phyloP scores from a whole-genome alignment of 2,797 vertebrate genomes.

The Pempheris klunzingeri region DNA sequence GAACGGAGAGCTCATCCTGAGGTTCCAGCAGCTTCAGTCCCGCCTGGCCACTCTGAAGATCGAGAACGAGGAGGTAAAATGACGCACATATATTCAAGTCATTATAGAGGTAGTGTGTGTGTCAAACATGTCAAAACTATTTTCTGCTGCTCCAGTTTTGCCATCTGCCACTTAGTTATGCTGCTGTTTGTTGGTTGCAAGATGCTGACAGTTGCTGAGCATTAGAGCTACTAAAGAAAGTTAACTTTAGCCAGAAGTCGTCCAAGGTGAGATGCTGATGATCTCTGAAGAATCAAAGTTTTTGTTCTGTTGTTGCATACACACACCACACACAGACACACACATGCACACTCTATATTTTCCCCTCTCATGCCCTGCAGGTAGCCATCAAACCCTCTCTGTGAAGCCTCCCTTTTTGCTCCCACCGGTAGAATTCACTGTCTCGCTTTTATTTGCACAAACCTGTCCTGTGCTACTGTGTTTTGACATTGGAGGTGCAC shows the following conservation, averaged over 20 bases:
- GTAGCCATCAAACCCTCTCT: conserved; percentile 61
- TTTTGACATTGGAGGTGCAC: conserved; percentile 51
- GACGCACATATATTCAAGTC: neutral
- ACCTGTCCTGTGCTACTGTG: conserved; percentile 35
- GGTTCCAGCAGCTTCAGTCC: conserved; percentile 97
- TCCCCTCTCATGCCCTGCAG: conserved; percentile 55
- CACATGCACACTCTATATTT: conserved; percentile 33
- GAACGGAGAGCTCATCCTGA: conserved; percentile 94
- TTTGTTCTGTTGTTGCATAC: conserved; percentile 22
- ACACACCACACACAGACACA: conserved; percentile 16
- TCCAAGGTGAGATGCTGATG: conserved; percentile 53
- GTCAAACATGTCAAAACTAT: conserved; percentile 7
- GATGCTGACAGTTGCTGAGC: conserved; percentile 16
- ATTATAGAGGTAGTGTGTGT: neutral
- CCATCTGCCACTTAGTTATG: conserved; percentile 11
- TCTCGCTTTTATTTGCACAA: conserved; percentile 58
- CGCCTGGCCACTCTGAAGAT: conserved; percentile 96
- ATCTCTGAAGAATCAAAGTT: conserved; percentile 48
- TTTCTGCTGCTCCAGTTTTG: neutral
- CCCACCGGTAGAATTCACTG: conserved; percentile 49
- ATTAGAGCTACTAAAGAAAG: conserved; percentile 46
- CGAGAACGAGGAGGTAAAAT: conserved; percentile 96
- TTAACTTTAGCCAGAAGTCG: conserved; percentile 63
- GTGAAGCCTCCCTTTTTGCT: conserved; percentile 52
- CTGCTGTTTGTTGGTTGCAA: conserved; percentile 7